Conservation (phyloP, 2,888 invertebrate species). For the Phorcus lineatus region DNA sequence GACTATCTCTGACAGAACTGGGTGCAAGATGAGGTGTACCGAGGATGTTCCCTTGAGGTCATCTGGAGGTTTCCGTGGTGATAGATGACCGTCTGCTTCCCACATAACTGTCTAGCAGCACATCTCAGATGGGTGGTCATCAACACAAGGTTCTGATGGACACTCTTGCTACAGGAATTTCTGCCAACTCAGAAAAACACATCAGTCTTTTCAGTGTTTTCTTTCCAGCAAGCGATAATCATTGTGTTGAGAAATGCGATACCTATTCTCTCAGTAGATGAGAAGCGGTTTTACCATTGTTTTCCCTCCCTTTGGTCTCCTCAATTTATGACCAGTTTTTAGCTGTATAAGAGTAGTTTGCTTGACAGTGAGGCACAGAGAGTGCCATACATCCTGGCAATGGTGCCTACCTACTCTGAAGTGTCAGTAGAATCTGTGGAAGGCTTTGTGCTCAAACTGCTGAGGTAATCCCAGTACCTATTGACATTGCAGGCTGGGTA, state of each 20-base stretch:
- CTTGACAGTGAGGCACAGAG: too few relatives aligned
- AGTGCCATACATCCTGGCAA: too few relatives aligned
- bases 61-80: background rate
- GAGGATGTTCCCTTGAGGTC: background rate
- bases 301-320: background rate
- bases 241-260: background rate
- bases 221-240: background rate
- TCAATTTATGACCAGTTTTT: background rate
- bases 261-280: background rate
- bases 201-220: background rate
- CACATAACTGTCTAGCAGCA: background rate
- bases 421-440: too few relatives aligned
- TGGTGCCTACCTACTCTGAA: too few relatives aligned
- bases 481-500: too few relatives aligned
- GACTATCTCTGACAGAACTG: too few relatives aligned
- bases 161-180: background rate
- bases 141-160: background rate
- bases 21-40: too few relatives aligned
- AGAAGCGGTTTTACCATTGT: background rate
- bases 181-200: background rate
- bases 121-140: slow-evolving; percentile 4
- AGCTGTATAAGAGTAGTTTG: too few relatives aligned
- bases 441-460: too few relatives aligned
- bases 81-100: slow-evolving; percentile 1
- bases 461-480: too few relatives aligned